Evolutionary conservation across 2,113 vertebrate species (phyloP), one percentile per base, ranked within the genome.

Genomic region (Actinemys pallida): DNA sequence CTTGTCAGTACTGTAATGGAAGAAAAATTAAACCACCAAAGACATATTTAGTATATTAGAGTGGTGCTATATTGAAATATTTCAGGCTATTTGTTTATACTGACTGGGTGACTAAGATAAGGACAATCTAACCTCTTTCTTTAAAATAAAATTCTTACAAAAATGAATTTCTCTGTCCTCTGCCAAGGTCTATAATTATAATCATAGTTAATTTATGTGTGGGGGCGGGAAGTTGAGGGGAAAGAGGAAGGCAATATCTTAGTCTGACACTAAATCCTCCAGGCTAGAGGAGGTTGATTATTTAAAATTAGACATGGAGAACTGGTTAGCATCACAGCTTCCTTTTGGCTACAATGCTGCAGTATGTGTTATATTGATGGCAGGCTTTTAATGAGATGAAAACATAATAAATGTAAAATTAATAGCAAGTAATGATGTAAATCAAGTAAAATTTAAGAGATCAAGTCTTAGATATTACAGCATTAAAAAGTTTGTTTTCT

Each of bases 351-450:
- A 88, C n/a, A 49, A 84, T 31, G 79, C 85, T 3, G 19, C 42
- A 47, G 35, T 35, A 29, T 89, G n/a, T 29, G 6, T 84, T 95
- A 84, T 76, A 81, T 82, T 20, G 57, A 0, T 14, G 42, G 47
- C 19, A 13, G 27, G 19, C 31, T 86, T 86, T 90, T 88, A 88
- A 89, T 59, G 87, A 50, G 39, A 57, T 69, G 2, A 83, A 65
- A 92, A 25, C 12, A 39, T 14, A 82, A 4, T 27, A 62, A 90
- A 35, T 56, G 24, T 6, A 27, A 76, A 80, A 92, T 93, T 94
- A 93, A 94, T 54, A 86, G 50, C 14, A 93, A 52, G 59, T 82
- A 95, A 92, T 76, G 8, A 84, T 91, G 81, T 52, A 90, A 88
- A 94, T 92, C 42, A 93, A 87, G 89, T 47, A 11, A 65, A 53